Percentiles rank a stretch among this genome's conserved stretches.
Evolutionary conservation across 2,888 invertebrate species (phyloP).

Genomic region (Sinopyrophorus schimmeli): DNA sequence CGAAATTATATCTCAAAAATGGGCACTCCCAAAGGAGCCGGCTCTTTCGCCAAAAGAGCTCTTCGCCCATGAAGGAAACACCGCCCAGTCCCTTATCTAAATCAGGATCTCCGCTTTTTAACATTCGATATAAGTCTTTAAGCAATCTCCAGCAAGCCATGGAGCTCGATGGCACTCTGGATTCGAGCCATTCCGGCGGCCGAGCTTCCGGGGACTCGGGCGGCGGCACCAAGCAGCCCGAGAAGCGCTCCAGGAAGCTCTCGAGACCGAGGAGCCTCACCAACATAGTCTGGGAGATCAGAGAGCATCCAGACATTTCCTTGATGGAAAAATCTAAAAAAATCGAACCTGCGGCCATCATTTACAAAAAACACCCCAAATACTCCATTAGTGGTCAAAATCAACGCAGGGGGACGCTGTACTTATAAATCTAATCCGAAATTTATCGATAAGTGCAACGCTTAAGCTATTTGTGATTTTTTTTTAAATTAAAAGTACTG

Average conservation of each 20-base stretch:
- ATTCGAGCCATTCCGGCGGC: conserved; percentile 87
- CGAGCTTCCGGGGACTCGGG: conserved; percentile 81
- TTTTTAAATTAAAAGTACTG: conserved; percentile 30
- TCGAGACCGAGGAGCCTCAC: conserved; percentile 84
- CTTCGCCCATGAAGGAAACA: conserved; percentile 71
- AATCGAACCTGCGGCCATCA: conserved; percentile 52
- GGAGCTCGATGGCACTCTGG: conserved; percentile 76
- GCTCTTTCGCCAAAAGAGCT: conserved; percentile 71
- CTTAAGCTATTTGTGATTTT: conserved; percentile 37
- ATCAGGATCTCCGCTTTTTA: conserved; percentile 76
- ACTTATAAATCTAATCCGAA: conserved; percentile 38
- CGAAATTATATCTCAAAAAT: conserved; percentile 81
- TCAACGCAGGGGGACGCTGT: conserved; percentile 40
- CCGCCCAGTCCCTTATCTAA: conserved; percentile 69
- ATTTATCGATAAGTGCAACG: conserved; percentile 23
- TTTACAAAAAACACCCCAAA: conserved; percentile 57
- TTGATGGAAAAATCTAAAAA: conserved; percentile 50
- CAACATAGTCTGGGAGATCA: conserved; percentile 80
- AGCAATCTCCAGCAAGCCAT: conserved; percentile 75
- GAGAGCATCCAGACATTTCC: conserved; percentile 52
- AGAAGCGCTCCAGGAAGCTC: conserved; percentile 78
- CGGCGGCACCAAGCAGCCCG: conserved; percentile 76
- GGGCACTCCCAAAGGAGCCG: conserved; percentile 67
- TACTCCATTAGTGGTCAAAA: conserved; percentile 50
- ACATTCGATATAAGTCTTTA: conserved; percentile 71